These are phyloP conservation scores for Echeneis naucrates DNA, from an alignment of 2,797 vertebrate species.

Conservation along the genomic window DNA sequence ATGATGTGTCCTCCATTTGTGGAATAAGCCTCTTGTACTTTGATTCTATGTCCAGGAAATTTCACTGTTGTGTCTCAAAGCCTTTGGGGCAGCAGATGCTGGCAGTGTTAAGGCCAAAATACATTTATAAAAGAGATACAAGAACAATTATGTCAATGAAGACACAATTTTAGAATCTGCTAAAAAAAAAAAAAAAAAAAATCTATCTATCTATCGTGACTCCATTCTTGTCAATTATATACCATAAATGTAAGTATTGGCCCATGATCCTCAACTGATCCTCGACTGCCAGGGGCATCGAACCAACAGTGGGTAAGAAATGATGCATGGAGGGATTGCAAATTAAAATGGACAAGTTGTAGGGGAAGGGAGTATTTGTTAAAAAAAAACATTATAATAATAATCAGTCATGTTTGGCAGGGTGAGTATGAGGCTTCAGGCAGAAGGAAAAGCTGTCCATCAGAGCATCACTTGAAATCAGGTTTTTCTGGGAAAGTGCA, in stretches of 20 bases:
- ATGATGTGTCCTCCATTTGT: constrained; percentile 3
- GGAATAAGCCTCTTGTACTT: constrained; percentile 11
- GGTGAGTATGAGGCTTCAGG: constrained; percentile 24
- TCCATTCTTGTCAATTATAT: constrained; percentile 9
- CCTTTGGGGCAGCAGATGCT: not conserved
- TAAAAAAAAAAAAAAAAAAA: too few relatives aligned
- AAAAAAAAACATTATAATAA: too few relatives aligned
- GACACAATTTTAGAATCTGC: constrained; percentile 14
- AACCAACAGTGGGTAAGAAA: not conserved
- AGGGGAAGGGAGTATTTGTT: too few relatives aligned
- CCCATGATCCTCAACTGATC: constrained; percentile 28
- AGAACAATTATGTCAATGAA: constrained; percentile 13
- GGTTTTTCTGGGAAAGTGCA: constrained; percentile 98
- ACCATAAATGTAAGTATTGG: constrained; percentile 9
- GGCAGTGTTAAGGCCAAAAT: constrained; percentile 20
- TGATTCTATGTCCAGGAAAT: constrained; percentile 20
- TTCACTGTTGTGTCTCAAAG: constrained; percentile 15
- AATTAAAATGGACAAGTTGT: constrained; percentile 2
- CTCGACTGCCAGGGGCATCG: constrained; percentile 21
- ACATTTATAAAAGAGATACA: constrained; percentile 4
- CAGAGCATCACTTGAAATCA: constrained; percentile 88
- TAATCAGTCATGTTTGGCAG: not conserved
- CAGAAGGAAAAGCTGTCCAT: not conserved
- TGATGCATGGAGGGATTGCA: not conserved
- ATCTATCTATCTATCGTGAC: not conserved